Evolutionary conservation across 2,888 invertebrate genomes (phyloP), one percentile per base, ranked within the genome.

Genomic region (Drosophila pseudotalamancana): DNA sequence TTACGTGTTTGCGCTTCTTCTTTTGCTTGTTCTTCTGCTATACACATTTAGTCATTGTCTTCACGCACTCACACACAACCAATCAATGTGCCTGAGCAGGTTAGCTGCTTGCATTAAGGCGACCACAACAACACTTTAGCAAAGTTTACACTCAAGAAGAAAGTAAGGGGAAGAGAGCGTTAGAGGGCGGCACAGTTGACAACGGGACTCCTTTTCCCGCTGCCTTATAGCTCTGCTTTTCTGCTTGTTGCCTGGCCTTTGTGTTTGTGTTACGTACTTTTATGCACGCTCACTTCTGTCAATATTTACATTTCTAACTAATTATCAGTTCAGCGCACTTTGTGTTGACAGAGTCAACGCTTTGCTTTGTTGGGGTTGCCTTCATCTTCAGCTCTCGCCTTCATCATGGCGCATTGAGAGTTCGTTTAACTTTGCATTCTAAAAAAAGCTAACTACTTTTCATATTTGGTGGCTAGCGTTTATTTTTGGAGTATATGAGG

Each of bases 241-340:
- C n/a, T 37, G 50, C 59, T 34, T 48, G 34, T 29, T n/a, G n/a
- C 18, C 54, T 34, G 49, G 11, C 25, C 23, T 45, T 27, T 45
- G 29, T 64, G 53, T 57, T 50, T 39, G 59, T 61, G 42, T 49
- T 61, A 51, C 56, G 55, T 77, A 46, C 21, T 61, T 72, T 73
- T 74, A 71, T 80, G 72, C 66, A 64, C 72, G 59, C 43, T 80
- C 81, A 84, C 64, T 87, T 79, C 51, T 40, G 85, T 81, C 74
- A 85, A 87, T 82, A 85, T 82, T 82, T 85, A 81, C 78, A 70
- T 87, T 77, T 70, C 66, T 65, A 75, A 85, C 86, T 85, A 82
- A 87, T 82, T 87, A 82, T 85, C 82, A 85, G 87, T 87, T 82
- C 82, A 87, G 82, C 87, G 87, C 87, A 81, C 82, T 84, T 61